Evolutionary conservation across 2,888 invertebrate genomes (phyloP).

Genomic region (Bimastos eiseni): DNA sequence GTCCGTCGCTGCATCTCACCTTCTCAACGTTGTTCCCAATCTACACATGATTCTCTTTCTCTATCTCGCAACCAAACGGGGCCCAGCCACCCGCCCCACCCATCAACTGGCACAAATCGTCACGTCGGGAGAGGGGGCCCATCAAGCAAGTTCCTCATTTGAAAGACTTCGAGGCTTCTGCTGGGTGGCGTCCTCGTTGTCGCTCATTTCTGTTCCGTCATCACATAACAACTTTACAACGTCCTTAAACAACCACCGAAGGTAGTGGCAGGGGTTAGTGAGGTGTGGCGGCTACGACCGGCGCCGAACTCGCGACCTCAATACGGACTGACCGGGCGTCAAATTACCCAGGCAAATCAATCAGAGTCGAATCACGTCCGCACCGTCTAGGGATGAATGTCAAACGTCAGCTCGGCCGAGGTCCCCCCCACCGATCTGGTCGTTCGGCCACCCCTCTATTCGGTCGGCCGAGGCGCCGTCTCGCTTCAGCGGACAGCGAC

Average conservation of each 20-base stretch:
- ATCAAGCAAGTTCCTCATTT: not conserved
- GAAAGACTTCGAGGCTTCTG: not conserved
- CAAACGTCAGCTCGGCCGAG: not conserved
- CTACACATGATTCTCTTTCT: not conserved
- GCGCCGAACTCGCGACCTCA: not conserved
- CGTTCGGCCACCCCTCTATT: too few relatives aligned
- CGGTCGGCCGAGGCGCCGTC: not conserved
- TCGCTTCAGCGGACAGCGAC: not conserved
- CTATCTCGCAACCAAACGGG: not conserved
- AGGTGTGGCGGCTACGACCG: not conserved
- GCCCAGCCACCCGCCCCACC: too few relatives aligned
- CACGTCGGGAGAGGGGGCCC: not conserved
- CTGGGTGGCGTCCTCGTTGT: not conserved
- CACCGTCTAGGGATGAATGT: not conserved
- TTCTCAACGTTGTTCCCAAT: not conserved
- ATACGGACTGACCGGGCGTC: not conserved
- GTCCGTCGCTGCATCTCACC: not conserved
- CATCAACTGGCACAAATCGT: too few relatives aligned
- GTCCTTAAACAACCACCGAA: not conserved
- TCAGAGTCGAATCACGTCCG: constrained; percentile 6
- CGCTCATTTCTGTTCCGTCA: not conserved
- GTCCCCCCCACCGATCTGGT: not conserved
- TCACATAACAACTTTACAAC: not conserved
- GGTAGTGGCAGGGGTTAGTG: not conserved
- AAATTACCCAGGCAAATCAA: constrained; percentile 5